Percentiles rank a stretch among this genome's conserved stretches.
phyloP scores from a whole-genome alignment of 2,888 invertebrate genomes.

The Hyppa rectilinea region DNA sequence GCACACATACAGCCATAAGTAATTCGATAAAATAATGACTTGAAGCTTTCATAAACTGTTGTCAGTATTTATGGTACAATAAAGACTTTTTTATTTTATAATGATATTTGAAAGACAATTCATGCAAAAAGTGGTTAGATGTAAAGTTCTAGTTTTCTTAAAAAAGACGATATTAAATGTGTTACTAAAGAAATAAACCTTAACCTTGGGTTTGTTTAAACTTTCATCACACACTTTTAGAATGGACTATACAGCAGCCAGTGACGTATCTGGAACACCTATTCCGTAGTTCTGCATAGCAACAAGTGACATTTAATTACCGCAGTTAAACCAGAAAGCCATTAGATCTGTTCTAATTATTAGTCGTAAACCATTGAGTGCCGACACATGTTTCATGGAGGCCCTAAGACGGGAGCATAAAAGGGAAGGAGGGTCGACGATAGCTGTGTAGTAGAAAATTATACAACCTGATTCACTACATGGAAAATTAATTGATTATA shows the following conservation, averaged over 20 bases:
- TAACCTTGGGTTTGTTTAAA: neutral
- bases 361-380: constrained; percentile 52
- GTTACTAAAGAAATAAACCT: neutral
- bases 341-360: constrained; percentile 42
- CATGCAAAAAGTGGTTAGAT: neutral
- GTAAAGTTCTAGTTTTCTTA: neutral
- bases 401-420: constrained; percentile 11
- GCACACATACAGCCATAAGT: too few species aligned
- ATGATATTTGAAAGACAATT: neutral
- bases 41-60: too few species aligned
- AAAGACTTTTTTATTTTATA: too few species aligned
- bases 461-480: too few species aligned
- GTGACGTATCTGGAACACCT: neutral
- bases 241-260: neutral
- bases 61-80: too few species aligned
- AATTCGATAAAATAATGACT: too few species aligned
- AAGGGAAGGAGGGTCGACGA: neutral
- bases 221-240: neutral
- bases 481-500: too few species aligned
- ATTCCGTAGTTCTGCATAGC: constrained; percentile 10
- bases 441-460: too few species aligned
- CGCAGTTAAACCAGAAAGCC: constrained; percentile 44
- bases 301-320: constrained; percentile 46
- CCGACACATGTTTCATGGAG: constrained; percentile 36
- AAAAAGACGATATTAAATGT: neutral